Percentiles rank a stretch among this genome's conserved stretches.
phyloP scores from a whole-genome alignment of 2,797 vertebrate species.

The Lepus oiostolus region DNA sequence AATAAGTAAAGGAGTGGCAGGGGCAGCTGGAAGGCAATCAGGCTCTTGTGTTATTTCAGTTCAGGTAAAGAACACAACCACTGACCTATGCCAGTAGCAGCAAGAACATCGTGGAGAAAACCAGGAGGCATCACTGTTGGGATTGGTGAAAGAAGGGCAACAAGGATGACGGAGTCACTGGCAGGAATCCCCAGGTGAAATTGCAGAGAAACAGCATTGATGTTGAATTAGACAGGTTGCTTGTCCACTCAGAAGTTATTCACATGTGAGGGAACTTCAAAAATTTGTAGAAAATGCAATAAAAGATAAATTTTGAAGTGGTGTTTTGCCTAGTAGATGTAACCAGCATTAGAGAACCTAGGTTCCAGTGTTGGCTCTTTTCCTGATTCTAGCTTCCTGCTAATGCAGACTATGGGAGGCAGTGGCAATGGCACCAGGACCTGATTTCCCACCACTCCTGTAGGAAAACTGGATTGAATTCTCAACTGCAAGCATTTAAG shows the following conservation, averaged over 20 bases:
- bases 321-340: too few relatives aligned
- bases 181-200: not conserved
- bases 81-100: not conserved
- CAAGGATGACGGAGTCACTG: not conserved
- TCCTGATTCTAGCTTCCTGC: too few relatives aligned
- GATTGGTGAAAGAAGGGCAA: not conserved
- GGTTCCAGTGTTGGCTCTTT: too few relatives aligned
- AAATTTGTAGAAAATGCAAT: too few relatives aligned
- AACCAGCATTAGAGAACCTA: too few relatives aligned
- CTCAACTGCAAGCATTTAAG: too few relatives aligned
- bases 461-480: too few relatives aligned
- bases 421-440: too few relatives aligned
- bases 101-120: not conserved
- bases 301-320: too few relatives aligned
- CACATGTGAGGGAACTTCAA: too few relatives aligned
- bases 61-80: not conserved
- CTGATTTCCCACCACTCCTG: too few relatives aligned
- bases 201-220: not conserved
- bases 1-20: not conserved
- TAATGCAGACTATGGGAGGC: too few relatives aligned
- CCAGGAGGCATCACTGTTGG: not conserved
- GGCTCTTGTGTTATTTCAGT: not conserved
- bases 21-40: not conserved
- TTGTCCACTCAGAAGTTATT: not conserved
- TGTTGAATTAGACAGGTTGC: not conserved